Conservation (phyloP, 2,113 vertebrate genomes). For the Bucco capensis region DNA sequence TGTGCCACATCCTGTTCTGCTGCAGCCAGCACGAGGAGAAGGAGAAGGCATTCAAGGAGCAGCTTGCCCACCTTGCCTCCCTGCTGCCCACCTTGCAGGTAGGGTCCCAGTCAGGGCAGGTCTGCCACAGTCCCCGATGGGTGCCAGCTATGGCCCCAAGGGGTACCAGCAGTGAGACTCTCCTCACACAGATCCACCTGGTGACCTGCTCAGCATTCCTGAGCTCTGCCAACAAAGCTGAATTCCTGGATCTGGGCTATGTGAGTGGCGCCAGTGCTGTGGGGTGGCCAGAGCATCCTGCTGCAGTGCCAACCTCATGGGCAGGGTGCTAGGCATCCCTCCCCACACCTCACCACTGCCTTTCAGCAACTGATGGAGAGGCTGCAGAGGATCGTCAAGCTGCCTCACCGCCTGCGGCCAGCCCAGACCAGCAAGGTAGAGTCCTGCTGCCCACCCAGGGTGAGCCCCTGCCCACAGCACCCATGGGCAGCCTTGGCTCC, state of each 20-base stretch:
- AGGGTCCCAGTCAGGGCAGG: background rate
- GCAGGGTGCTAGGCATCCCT: background rate
- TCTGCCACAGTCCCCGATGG: background rate
- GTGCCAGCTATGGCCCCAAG: too few relatives aligned
- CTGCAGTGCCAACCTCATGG: accelerated
- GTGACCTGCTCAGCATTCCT: constrained; percentile 91
- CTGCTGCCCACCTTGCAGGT: constrained; percentile 91
- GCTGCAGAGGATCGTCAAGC: constrained; percentile 84
- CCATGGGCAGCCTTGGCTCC: accelerated
- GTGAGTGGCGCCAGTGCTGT: constrained; percentile 72
- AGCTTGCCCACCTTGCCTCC: constrained; percentile 83
- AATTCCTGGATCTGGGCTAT: constrained; percentile 91
- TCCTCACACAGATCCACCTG: constrained; percentile 78
- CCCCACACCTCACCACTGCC: accelerated
- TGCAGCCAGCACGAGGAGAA: constrained; percentile 90
- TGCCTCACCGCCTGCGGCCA: constrained; percentile 84
- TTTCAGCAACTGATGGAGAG: constrained; percentile 90
- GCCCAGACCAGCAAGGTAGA: constrained; percentile 89
- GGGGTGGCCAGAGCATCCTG: accelerated
- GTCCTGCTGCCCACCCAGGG: accelerated
- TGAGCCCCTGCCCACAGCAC: accelerated
- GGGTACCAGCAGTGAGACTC: accelerated
- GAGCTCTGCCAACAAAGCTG: constrained; percentile 88
- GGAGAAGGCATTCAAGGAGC: constrained; percentile 88
- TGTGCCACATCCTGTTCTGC: background rate